phyloP scores from a whole-genome alignment of 2,888 invertebrate genomes.

The Andrena flavipes region DNA sequence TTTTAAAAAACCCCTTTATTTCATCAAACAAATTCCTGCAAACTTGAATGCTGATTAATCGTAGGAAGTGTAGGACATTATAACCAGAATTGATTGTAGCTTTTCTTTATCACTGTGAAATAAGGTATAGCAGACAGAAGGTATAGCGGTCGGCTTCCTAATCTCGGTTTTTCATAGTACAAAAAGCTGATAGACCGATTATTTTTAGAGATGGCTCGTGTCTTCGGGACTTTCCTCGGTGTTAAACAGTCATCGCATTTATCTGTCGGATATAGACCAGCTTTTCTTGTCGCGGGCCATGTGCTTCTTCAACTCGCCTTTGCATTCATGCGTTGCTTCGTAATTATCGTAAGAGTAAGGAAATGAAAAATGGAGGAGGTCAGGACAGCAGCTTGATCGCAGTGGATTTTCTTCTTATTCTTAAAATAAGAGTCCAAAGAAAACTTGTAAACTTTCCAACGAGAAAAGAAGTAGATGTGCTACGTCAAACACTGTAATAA shows the following conservation, averaged over 20 bases:
- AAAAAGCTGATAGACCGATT: slow-evolving; percentile 53
- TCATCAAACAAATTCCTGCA: background rate
- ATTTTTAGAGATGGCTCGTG: slow-evolving; percentile 69
- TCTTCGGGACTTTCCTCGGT: slow-evolving; percentile 62
- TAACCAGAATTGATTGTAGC: background rate
- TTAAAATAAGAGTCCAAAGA: slow-evolving; percentile 15
- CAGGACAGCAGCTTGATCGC: background rate
- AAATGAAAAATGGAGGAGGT: slow-evolving; percentile 28
- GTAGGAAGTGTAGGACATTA: background rate
- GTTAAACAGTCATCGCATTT: slow-evolving; percentile 65
- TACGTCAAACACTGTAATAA: too few relatives aligned
- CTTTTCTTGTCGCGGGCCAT: slow-evolving; percentile 62
- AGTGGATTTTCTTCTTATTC: background rate
- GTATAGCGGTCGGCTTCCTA: slow-evolving; percentile 1
- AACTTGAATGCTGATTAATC: background rate
- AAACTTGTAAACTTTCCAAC: too few relatives aligned
- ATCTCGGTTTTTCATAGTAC: slow-evolving; percentile 35
- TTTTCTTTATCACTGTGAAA: too few relatives aligned
- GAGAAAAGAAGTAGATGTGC: too few relatives aligned
- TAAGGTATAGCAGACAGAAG: too few relatives aligned
- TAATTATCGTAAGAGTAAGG: slow-evolving; percentile 41
- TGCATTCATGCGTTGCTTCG: slow-evolving; percentile 44
- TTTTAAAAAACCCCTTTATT: background rate
- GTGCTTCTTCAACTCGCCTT: slow-evolving; percentile 50
- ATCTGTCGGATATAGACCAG: slow-evolving; percentile 60